These are phyloP conservation scores for Drosophila pseudoananassae DNA, from an alignment of 1,140 invertebrate species.

Conservation along the genomic window DNA sequence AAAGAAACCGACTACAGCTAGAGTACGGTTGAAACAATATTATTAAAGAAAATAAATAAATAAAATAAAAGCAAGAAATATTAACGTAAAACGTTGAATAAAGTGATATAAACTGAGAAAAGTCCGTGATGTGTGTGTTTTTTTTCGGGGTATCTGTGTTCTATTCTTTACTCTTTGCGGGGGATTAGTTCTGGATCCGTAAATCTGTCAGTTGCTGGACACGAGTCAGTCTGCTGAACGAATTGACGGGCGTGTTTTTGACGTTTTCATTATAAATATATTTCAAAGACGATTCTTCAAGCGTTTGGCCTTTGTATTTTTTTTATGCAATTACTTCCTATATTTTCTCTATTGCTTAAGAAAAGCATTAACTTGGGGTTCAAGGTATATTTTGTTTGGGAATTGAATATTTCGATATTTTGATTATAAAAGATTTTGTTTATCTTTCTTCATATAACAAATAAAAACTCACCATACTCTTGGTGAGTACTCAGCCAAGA, in stretches of 20 bases:
- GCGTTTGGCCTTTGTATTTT: slow-evolving; percentile 1
- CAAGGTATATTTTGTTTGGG: background rate
- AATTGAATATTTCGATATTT: background rate
- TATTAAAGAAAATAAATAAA: slow-evolving; percentile 45
- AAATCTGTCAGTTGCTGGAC: slow-evolving; percentile 36
- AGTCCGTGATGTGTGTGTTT: background rate
- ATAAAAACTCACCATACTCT: background rate
- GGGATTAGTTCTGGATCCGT: slow-evolving; percentile 41
- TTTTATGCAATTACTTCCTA: background rate
- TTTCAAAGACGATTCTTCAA: background rate
- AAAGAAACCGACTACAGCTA: slow-evolving; percentile 18
- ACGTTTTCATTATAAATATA: slow-evolving; percentile 24
- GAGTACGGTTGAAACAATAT: slow-evolving; percentile 41
- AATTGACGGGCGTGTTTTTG: slow-evolving; percentile 32
- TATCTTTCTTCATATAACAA: too few species aligned
- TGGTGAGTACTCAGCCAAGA: background rate
- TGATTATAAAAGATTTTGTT: background rate
- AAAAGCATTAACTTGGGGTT: background rate
- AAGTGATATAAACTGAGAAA: slow-evolving; percentile 67
- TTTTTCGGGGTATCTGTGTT: slow-evolving; percentile 6
- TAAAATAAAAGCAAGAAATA: slow-evolving; percentile 26
- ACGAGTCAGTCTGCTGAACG: slow-evolving; percentile 30
- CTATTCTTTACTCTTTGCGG: slow-evolving; percentile 22
- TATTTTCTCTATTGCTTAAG: background rate
- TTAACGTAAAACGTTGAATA: slow-evolving; percentile 76